Conservation (phyloP, 2,888 invertebrate species). For the Odontothrips loti region DNA sequence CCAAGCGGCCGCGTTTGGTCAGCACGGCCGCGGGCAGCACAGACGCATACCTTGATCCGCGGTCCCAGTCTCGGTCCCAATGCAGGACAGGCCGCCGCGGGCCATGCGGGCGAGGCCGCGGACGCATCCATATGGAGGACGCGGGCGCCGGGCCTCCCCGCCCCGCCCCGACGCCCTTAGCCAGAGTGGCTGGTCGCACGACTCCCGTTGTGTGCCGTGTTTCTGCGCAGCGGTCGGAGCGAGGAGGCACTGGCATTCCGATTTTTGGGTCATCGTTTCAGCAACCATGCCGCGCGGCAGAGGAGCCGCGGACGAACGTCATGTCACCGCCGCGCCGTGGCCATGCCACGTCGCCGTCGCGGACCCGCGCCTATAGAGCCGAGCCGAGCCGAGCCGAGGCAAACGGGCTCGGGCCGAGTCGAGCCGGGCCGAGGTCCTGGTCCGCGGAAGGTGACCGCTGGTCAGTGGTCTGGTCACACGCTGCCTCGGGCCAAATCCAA, state of each 20-base stretch:
- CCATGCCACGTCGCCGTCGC: background rate
- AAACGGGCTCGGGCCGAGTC: background rate
- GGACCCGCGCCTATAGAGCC: background rate
- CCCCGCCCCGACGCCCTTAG: constrained; percentile 9
- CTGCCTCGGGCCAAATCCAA: background rate
- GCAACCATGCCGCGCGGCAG: background rate
- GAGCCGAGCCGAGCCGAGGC: background rate
- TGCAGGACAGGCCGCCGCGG: background rate
- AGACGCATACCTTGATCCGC: too few species aligned
- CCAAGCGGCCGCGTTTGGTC: too few species aligned
- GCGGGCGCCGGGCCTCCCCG: background rate
- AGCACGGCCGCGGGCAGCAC: too few species aligned
- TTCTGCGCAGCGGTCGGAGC: background rate
- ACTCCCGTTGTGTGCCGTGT: background rate
- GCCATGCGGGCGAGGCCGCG: background rate
- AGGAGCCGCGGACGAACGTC: background rate
- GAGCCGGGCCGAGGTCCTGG: background rate
- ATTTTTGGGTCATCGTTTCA: constrained; percentile 18
- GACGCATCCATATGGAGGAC: background rate
- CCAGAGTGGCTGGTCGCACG: too few species aligned
- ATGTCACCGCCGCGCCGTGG: background rate
- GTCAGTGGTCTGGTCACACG: constrained; percentile 12
- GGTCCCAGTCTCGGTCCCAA: too few species aligned
- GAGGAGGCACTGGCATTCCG: background rate
- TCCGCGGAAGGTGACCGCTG: constrained; percentile 9